These are phyloP conservation scores for Stenopsyche tienmushanensis DNA, from an alignment of 1,140 invertebrate genomes.

Conservation along the genomic window DNA sequence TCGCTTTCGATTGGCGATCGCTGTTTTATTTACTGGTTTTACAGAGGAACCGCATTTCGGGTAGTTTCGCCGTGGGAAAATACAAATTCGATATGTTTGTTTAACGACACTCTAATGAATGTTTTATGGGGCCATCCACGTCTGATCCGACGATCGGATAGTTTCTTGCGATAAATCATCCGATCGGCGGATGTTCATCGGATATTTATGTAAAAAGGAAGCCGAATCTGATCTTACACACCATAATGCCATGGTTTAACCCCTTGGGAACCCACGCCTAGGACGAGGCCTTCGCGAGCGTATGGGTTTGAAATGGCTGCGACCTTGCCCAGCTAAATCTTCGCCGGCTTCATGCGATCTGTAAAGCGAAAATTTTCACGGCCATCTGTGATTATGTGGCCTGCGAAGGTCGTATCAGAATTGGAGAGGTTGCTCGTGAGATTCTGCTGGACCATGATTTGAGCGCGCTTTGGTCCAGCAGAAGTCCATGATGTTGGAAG, in stretches of 20 bases:
- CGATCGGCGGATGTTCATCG: neutral
- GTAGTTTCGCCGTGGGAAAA: neutral
- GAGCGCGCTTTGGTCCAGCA: too few relatives aligned
- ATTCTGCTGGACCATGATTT: too few relatives aligned
- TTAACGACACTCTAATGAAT: conserved; percentile 2
- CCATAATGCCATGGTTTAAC: neutral
- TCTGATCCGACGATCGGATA: neutral
- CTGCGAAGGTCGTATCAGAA: neutral
- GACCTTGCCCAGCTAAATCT: neutral
- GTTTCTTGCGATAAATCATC: neutral
- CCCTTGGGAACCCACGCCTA: neutral
- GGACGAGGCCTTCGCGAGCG: neutral
- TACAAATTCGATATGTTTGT: neutral
- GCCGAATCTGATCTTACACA: neutral
- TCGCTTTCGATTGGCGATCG: too few relatives aligned
- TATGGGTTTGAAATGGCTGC: neutral
- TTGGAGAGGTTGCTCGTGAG: neutral
- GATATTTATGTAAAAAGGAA: neutral
- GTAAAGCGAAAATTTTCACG: conserved; percentile 5
- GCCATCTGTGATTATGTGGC: neutral
- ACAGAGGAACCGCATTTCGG: neutral
- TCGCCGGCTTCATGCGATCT: neutral
- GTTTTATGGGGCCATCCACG: neutral
- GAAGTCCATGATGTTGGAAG: too few relatives aligned
- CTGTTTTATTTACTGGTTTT: neutral